phyloP scores from a whole-genome alignment of 2,797 vertebrate genomes.

The Sebastes minor region DNA sequence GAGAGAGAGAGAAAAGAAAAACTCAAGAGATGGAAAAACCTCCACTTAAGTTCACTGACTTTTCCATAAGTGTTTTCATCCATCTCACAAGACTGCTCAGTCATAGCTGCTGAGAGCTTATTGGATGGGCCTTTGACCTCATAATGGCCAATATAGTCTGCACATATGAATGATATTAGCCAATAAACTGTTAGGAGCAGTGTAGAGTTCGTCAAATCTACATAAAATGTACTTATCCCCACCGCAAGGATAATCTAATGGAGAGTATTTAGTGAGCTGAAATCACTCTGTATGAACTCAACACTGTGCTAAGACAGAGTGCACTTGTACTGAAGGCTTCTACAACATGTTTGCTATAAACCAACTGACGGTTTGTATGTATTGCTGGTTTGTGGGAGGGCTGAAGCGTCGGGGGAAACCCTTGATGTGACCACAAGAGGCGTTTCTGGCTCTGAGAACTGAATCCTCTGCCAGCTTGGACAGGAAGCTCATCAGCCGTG shows the following conservation, averaged over 20 bases:
- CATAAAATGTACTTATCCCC: not conserved
- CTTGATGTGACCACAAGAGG: constrained; percentile 12
- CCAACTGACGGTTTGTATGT: not conserved
- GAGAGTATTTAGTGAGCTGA: not conserved
- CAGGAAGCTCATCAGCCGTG: constrained; percentile 25
- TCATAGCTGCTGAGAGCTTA: constrained; percentile 29
- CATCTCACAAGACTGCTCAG: constrained; percentile 24
- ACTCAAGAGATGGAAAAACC: constrained; percentile 44
- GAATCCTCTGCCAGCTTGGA: constrained; percentile 30
- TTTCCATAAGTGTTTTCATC: constrained; percentile 54
- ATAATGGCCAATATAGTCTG: not conserved
- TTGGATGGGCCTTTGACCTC: constrained; percentile 33
- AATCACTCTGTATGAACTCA: not conserved
- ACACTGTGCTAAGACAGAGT: not conserved
- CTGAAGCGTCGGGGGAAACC: constrained; percentile 38
- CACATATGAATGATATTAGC: constrained; percentile 6
- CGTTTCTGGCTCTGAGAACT: constrained; percentile 8
- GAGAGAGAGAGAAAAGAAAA: constrained; percentile 3
- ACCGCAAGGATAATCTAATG: not conserved
- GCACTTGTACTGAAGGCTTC: not conserved
- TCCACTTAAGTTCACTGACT: constrained; percentile 44
- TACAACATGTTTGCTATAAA: not conserved
- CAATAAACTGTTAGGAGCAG: not conserved
- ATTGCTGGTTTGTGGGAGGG: constrained; percentile 13
- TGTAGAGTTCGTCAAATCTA: not conserved